phyloP scores from a whole-genome alignment of 2,797 vertebrate genomes.

The Gallinago stenura region DNA sequence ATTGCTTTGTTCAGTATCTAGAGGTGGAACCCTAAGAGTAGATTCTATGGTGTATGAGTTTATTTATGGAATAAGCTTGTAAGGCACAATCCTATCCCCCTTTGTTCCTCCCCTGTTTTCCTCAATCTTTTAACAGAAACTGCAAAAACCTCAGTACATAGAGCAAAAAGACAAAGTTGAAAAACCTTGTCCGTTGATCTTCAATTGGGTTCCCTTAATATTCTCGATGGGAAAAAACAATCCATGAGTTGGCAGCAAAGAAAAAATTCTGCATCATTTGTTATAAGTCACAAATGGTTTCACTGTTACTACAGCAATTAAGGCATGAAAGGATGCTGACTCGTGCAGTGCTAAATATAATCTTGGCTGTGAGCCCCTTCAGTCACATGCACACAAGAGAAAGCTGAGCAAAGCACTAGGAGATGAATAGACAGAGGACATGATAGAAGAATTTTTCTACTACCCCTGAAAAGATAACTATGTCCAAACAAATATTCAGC shows the following conservation, averaged over 20 bases:
- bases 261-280: background rate
- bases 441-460: background rate
- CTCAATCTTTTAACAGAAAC: background rate
- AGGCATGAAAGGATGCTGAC: conserved; percentile 39
- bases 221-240: background rate
- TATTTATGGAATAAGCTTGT: background rate
- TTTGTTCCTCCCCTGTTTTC: background rate
- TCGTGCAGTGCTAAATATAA: conserved; percentile 54
- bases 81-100: background rate
- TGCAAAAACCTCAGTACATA: background rate
- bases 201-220: background rate
- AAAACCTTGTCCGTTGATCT: background rate
- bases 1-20: background rate
- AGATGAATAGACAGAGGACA: background rate
- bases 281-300: background rate
- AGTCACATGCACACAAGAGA: conserved; percentile 34
- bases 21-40: background rate
- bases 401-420: background rate
- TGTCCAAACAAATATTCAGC: background rate
- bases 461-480: background rate
- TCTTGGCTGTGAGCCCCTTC: background rate
- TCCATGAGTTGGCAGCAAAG: background rate
- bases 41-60: background rate
- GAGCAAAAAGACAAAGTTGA: background rate
- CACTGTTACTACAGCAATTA: conserved; percentile 35